Evolutionary conservation across 2,888 invertebrate genomes (phyloP), one percentile per base, ranked within the genome.

Genomic region (Diabrotica balteata): DNA sequence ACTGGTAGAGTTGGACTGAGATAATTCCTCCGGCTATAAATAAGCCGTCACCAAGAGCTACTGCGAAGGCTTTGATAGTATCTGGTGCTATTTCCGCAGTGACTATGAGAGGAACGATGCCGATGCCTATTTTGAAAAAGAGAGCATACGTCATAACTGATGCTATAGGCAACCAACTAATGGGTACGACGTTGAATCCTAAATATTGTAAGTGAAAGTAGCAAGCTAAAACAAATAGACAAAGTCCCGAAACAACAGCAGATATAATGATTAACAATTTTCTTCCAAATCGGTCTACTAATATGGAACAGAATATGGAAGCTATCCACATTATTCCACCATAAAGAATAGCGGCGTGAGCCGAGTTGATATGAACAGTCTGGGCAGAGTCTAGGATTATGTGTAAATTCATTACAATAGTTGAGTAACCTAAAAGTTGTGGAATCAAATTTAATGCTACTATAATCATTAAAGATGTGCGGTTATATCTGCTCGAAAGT

Each of bases 371-470:
- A 47, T 82, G 68, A 32, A 59, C 77, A 6, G 80, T 78, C 7
- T 79, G 80, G 0, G 81, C 82, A 63, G 80, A 78, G 9, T 74
- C 74, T n/a, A 83, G 66, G 55, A 83, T 83, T 8, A 76, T 72
- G 66, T 83, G 82, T 42, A 83, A 71, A 60, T 83, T 83, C 83
- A 83, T 83, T 22, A 83, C 54, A 58, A 83, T 81, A 6, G 82
- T 82, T 54, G 79, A 80, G 49, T 82, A 81, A 59, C 82, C 80
- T 47, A 81, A 79, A 67, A 83, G 81, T 68, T 83, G 83, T 72
- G 83, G 83, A 0, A 78, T 78, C 2, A 77, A 79, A 68, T 82
- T 83, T 43, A 83, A 67, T 7, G 81, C 78, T 0, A 79, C 74
- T 77, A 82, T 80, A 2, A 83, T 81, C 4, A 79, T 71, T 8